Percentiles rank a stretch among this genome's conserved stretches.
These are phyloP conservation scores for Botia almorhae DNA, from an alignment of 2,797 vertebrate species.

Conservation along the genomic window DNA sequence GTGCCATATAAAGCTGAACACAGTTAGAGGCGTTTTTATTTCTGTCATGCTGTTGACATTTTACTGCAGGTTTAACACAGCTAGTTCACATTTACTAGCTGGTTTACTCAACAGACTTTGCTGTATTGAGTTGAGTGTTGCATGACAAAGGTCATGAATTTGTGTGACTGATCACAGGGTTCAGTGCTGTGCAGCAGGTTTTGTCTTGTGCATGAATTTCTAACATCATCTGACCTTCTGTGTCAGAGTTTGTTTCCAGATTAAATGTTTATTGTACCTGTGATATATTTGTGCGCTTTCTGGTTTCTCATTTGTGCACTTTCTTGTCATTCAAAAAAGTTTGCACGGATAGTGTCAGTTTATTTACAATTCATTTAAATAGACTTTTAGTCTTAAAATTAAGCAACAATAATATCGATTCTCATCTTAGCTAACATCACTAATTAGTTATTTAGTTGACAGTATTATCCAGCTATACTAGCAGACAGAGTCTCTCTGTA, in stretches of 20 bases:
- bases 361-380: too few species aligned
- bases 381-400: too few species aligned
- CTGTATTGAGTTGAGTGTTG: background rate
- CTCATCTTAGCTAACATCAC: too few species aligned
- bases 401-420: too few species aligned
- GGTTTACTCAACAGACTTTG: background rate
- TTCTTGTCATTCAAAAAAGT: background rate
- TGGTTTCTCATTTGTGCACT: background rate
- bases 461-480: too few species aligned
- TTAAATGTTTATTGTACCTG: background rate
- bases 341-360: too few species aligned
- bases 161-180: background rate
- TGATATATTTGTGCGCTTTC: background rate
- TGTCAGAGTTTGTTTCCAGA: background rate
- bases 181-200: background rate
- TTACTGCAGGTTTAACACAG: background rate
- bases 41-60: background rate
- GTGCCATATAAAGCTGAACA: too few species aligned
- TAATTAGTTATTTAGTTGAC: too few species aligned
- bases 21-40: background rate
- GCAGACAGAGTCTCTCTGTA: too few species aligned
- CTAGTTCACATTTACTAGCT: background rate
- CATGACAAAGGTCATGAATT: background rate
- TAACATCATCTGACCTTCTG: background rate
- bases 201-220: background rate